Conservation (phyloP, 2,888 invertebrate species). For the Helobdella robusta region DNA sequence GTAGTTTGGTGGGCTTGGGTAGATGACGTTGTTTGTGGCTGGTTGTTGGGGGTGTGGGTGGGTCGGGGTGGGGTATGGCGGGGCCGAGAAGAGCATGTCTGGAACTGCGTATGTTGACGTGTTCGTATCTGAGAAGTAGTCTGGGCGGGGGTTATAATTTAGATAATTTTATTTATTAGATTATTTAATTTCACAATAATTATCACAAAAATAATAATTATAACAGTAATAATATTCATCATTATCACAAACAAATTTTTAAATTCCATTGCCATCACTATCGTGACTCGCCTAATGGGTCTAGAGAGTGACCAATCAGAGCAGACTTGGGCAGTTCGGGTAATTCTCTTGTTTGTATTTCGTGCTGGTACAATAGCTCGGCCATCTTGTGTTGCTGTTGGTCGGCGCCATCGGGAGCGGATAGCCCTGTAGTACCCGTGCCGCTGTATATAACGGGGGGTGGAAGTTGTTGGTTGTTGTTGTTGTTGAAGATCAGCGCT, state of each 20-base stretch:
- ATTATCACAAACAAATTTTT: too few species aligned
- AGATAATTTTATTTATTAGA: background rate
- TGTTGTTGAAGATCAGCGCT: conserved; percentile 5
- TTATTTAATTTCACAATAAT: background rate
- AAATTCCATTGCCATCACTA: too few species aligned
- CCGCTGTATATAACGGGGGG: background rate
- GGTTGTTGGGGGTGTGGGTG: background rate
- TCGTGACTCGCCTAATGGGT: background rate
- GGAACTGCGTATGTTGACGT: conserved; percentile 46
- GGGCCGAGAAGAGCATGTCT: conserved; percentile 34
- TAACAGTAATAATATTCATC: too few species aligned
- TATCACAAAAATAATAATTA: too few species aligned
- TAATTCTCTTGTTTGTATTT: conserved; percentile 19
- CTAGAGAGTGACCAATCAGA: background rate
- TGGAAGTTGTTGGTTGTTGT: conserved; percentile 5
- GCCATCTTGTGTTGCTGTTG: background rate
- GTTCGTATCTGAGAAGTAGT: conserved; percentile 37
- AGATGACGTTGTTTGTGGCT: background rate
- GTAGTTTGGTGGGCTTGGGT: conserved; percentile 5
- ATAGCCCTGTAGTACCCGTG: conserved; percentile 10
- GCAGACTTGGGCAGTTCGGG: conserved; percentile 8
- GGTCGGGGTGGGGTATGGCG: conserved; percentile 9
- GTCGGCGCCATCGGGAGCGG: too few species aligned
- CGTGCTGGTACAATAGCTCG: background rate
- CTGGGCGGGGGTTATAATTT: too few species aligned